Evolutionary conservation across 2,888 invertebrate genomes (phyloP), one percentile per base, ranked within the genome.

Genomic region (Zhengitettix transpicula): DNA sequence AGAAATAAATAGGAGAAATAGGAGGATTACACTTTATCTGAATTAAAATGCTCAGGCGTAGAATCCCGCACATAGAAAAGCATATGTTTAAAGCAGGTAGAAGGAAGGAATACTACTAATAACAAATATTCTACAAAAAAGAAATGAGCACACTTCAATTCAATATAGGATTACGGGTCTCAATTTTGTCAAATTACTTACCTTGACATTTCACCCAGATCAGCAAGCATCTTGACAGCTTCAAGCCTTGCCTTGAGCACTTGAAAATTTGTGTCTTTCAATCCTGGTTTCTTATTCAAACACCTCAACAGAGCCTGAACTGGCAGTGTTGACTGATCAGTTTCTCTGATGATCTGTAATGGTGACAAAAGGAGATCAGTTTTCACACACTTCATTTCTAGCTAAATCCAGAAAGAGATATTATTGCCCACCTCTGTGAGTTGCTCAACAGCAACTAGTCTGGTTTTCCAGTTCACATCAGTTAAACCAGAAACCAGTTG

Each of bases 201-300:
- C 60, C 58, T 61, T 17, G 60, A 62, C 14, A 61, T 57, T 10
- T 51, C 42, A 67, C 83, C 83, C 68, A 84, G 86, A 71, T 89
- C 87, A 0, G 89, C 87, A 40, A 94, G 76, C 65, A 81, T 79
- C 65, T 86, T 86, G 60, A 93, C 79, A 12, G 85, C 80, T 66
- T 94, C 93, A 15, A 95, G 72, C 65, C 88, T 82, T 0, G 85
- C 78, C 70, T 92, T 93, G 57, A 93, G 73, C 14, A 92, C 93
- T 78, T 94, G 93, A 64, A 94, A 90, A 71, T 95, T 94, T 61
- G 87, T 93, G 69, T 95, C 95, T 70, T 90, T 79, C 40, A 81
- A 73, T 0, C 95, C 95, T 0, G 94, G 94, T 69, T 93, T 94
- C 68, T 82, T 87, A 65, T 82, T 83, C 15, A 91, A 69, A 3